phyloP scores from a whole-genome alignment of 2,888 invertebrate genomes.

The Rhabditoides inermis region DNA sequence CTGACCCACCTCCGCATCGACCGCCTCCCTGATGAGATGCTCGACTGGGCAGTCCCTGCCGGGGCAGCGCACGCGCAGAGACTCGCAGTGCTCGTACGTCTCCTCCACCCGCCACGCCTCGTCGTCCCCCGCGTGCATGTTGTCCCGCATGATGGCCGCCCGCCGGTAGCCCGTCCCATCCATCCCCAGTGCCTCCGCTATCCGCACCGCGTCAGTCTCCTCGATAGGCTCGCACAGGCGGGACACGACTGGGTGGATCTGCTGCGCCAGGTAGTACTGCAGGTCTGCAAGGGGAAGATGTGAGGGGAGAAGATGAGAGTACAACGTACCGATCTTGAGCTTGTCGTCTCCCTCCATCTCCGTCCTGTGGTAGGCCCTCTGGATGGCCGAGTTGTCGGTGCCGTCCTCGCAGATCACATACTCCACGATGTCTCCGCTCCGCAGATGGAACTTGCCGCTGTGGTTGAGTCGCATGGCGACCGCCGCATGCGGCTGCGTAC shows the following conservation, averaged over 20 bases:
- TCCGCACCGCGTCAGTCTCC: slow-evolving; percentile 77
- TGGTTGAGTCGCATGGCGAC: slow-evolving; percentile 80
- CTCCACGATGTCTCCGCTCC: slow-evolving; percentile 85
- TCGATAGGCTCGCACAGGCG: slow-evolving; percentile 91
- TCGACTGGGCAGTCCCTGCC: slow-evolving; percentile 1
- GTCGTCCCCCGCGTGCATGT: slow-evolving; percentile 16
- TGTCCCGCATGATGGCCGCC: slow-evolving; percentile 15
- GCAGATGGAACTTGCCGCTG: slow-evolving; percentile 61
- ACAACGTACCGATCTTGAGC: slow-evolving; percentile 54
- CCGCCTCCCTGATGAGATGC: slow-evolving; percentile 4
- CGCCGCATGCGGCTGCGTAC: slow-evolving; percentile 76
- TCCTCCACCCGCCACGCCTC: slow-evolving; percentile 8
- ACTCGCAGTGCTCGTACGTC: slow-evolving; percentile 22
- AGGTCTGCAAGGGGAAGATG: slow-evolving; percentile 60
- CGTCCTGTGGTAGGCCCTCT: slow-evolving; percentile 85
- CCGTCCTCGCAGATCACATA: slow-evolving; percentile 91
- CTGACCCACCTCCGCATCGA: slow-evolving; percentile 8
- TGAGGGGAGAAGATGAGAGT: not conserved
- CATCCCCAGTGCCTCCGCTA: slow-evolving; percentile 74
- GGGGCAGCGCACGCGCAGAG: slow-evolving; percentile 15
- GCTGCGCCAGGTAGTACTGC: slow-evolving; percentile 83
- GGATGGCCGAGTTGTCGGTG: slow-evolving; percentile 67
- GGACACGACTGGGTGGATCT: slow-evolving; percentile 89
- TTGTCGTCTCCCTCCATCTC: slow-evolving; percentile 66
- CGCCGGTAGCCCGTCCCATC: slow-evolving; percentile 29